Evolutionary conservation across 2,888 invertebrate genomes (phyloP), one percentile per base, ranked within the genome.

Genomic region (Drosophila tanythrix): DNA sequence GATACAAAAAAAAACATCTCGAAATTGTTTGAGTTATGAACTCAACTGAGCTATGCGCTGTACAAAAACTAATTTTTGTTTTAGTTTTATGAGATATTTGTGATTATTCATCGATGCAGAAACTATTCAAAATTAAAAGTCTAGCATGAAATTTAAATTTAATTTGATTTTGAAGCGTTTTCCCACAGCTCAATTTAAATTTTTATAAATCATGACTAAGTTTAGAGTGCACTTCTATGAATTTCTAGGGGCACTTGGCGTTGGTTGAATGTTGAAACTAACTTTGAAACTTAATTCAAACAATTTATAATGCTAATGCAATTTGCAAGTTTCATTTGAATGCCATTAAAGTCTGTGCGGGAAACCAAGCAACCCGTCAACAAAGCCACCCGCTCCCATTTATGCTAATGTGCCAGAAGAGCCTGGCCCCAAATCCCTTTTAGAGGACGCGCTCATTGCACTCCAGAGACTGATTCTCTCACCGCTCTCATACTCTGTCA

Each of bases 381-480:
- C 36, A 55, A 3, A n/a, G 18, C 35, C 40, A 56, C 55, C 40
- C 61, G 48, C 38, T 59, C 35, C 59, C 69, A 81, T 77, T 70
- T 74, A 81, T 81, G 79, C 69, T 78, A 88, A 87, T 84, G 78
- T 63, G 75, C 21, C 48, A 35, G 51, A 29, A 21, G 55, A 59
- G 56, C 53, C 59, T 48, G 53, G 57, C 48, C 70, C 76, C 58
- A 81, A 83, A 84, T 87, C 82, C 84, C 82, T 77, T 86, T 72
- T 33, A 74, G 71, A 74, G 83, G 59, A 70, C 73, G 50, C 71
- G 53, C 79, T 85, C 84, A 85, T 88, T 85, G 76, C 79, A 40
- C 84, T 72, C 84, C 70, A 33, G 88, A 83, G 84, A 88, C 73
- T 56, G 52, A 53, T 60, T 56, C 73, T 31, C 74, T 58, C 55